A percentile compares a stretch with the other conserved stretches of the same genome.
Conservation (phyloP, 1,140 invertebrate genomes). For the Stenopsyche tienmushanensis region DNA sequence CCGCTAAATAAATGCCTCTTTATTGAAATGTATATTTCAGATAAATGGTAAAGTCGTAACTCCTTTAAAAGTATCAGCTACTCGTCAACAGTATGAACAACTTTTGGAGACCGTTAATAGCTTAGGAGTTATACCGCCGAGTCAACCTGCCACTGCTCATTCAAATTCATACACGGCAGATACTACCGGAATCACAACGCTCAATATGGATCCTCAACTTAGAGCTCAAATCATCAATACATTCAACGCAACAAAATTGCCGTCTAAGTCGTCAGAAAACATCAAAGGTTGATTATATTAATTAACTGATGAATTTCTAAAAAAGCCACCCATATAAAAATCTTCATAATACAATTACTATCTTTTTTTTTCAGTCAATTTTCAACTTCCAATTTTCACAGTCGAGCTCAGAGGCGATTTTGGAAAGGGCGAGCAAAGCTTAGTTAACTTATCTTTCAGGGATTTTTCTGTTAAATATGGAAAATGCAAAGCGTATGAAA, state of each 20-base stretch:
- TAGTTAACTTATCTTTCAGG: constrained; percentile 79
- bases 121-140: constrained; percentile 37
- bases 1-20: not conserved
- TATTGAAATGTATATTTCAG: constrained; percentile 45
- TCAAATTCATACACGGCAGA: constrained; percentile 42
- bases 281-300: constrained; percentile 32
- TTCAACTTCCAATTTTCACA: constrained; percentile 71
- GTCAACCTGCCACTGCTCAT: constrained; percentile 12
- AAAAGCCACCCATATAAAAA: too few species aligned
- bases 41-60: constrained; percentile 80
- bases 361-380: constrained; percentile 56
- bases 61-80: constrained; percentile 80
- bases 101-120: constrained; percentile 73
- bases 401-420: constrained; percentile 70
- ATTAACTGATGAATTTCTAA: too few species aligned
- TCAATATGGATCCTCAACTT: constrained; percentile 62
- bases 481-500: constrained; percentile 64
- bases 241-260: constrained; percentile 9
- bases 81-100: constrained; percentile 86
- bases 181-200: constrained; percentile 51
- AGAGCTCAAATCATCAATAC: constrained; percentile 53
- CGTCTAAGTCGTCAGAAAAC: constrained; percentile 29
- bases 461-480: constrained; percentile 79
- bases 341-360: too few species aligned
- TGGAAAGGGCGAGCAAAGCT: constrained; percentile 63